Base-by-base conservation (phyloP, 2,113 vertebrate genomes). In the Penelope pileata region DNA sequence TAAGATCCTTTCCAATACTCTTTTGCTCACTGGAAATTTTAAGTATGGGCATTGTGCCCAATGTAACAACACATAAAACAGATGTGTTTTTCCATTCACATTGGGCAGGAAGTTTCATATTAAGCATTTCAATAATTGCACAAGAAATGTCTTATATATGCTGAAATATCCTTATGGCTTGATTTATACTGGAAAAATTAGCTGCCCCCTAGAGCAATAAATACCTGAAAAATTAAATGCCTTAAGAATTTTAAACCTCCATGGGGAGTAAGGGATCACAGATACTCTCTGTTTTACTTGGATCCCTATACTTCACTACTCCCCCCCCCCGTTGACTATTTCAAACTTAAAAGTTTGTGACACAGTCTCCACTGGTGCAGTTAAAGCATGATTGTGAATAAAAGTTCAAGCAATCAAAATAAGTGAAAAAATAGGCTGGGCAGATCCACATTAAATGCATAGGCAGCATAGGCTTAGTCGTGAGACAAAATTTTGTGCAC, bases 11-110 rank as follows among this genome's bases (percentile, higher is more conserved):
- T 96, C 96, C 96, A 96, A 36, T 94, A 81, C 78, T 93, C 87
- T 90, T 88, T 94, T 95, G 83, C 16, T 75, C 86, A 78, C 93
- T 98, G 97, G 96, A 98, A 97, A 97, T 96, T 96, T 97, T 95
- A 97, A 96, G 88, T 77, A 91, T 0, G 91, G 98, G 97, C 97
- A 97, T 81, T 70, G 68, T 97, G 98, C 97, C 97, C 97, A 97
- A 84, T 82, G 90, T 95, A 96, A 97, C 95, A 97, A 97, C 96
- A 97, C 95, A 97, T 96, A 97, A 97, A 98, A 89, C 97, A 97
- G 97, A 98, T 96, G 97, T 98, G 94, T 96, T 97, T 98, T 98
- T 98, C 97, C 97, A 97, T 95, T 97, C 96, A 90, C 76, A 79
- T 86, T 54, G 83, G 96, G 93, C 91, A 96, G 96, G 97, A 98